phyloP scores from a whole-genome alignment of 2,113 vertebrate species.

The Axis porcinus region DNA sequence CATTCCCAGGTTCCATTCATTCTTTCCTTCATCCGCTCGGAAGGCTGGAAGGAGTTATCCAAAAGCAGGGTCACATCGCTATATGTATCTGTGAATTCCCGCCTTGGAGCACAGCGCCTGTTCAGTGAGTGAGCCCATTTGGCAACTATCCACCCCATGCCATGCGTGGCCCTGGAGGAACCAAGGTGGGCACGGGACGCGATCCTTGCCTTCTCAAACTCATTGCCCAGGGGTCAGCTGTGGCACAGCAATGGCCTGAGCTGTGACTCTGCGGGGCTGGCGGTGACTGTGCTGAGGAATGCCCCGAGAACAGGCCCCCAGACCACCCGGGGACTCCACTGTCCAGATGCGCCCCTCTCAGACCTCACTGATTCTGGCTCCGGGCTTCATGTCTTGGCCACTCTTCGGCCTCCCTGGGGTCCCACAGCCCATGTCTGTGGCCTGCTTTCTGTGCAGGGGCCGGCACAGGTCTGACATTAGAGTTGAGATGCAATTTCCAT shows the following conservation, averaged over 20 bases:
- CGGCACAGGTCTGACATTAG: neutral
- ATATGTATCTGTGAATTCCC: neutral
- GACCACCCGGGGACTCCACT: neutral
- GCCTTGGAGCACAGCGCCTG: neutral
- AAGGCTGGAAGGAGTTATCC: neutral
- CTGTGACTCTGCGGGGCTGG: neutral
- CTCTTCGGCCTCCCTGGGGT: neutral
- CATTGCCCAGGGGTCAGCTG: neutral
- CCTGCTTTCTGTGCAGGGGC: neutral
- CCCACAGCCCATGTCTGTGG: neutral
- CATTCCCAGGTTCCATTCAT: conserved; percentile 34
- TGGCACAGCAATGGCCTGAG: neutral
- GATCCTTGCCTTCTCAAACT: neutral
- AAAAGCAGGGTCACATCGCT: neutral
- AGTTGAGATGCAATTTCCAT: neutral
- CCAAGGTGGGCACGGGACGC: neutral
- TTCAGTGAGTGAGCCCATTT: conserved; percentile 5
- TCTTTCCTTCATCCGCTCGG: conserved; percentile 43
- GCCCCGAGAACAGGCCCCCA: neutral
- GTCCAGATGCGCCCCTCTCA: neutral
- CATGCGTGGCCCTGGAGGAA: neutral
- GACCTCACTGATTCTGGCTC: neutral
- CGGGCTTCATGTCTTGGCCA: neutral
- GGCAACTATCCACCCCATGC: neutral
- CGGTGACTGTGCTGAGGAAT: neutral